Evolutionary conservation across 2,113 vertebrate genomes (phyloP), one percentile per base, ranked within the genome.

Genomic region (Nannospalax galili): DNA sequence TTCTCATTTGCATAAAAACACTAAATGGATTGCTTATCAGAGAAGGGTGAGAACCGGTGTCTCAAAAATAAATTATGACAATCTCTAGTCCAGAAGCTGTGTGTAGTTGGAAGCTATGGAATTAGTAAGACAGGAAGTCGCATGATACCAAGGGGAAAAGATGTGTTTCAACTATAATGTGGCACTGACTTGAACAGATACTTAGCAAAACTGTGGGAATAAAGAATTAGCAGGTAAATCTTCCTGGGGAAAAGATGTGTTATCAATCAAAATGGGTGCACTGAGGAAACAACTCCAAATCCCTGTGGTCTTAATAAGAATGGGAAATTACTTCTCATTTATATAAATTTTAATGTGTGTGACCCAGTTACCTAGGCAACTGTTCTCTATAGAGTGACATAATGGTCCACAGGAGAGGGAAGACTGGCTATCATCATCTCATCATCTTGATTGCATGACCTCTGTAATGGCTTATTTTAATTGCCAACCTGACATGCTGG

Each of bases 21-120:
- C 65, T 90, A 94, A 92, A 77, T 92, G 28, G 90, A 79, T 84
- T 65, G 48, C 62, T 96, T 37, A 77, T 5, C n/a, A 69, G n/a
- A 92, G 52, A 22, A 56, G 3, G 69, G 35, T 60, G 58, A 77
- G 64, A 95, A 48, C 8, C 22, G 84, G 16, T 5, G 6, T 82
- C 67, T 75, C 52, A n/a, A 56, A 84, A 93, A 90, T 87, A 95
- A 69, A n/a, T 92, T 40, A 52, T 75, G 22, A 92, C 37, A 28
- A 72, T 73, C 77, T 84, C 45, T 72, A 67, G 64, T 88, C 72
- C 65, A 93, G 75, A 88, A 72, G 40, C 40, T 74, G 17, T 30
- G 30, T 2, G 42, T 52, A 90, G 48, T 79, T 92, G 15, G 67
- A 6, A 19, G 56, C 60, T 45, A 52, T 19, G 45, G 15, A 87